Evolutionary conservation across 2,888 invertebrate species (phyloP), one percentile per base, ranked within the genome.

Genomic region (Polyommatus iphigenia): DNA sequence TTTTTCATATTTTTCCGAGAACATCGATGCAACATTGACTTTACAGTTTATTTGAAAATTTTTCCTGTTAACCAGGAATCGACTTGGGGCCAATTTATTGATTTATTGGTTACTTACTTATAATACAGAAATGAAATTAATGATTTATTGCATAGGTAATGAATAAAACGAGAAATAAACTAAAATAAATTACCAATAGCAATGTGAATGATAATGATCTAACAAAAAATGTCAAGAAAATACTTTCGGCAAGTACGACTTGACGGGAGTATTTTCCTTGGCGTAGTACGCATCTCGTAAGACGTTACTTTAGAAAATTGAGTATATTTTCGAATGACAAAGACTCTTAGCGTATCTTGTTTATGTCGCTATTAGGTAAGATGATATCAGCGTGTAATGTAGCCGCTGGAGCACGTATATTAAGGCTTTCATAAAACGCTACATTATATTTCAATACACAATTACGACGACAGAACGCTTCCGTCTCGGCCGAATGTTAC

Each of bases 271-370:
- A 18, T 54, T 54, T 46, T 54, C 67, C 67, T 1, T 67, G 29
- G 67, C 67, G 67, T 67, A 24, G 67, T 67, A 67, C 29, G 29
- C 67, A 29, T 29, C 29, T 29, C 67, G 29, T 67, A 29, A 62
- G 29, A 67, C 2, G 41, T 32, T 46, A 73, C 73, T 73, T 41
- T 46, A 73, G 46, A 73, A 80, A 81, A 82, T 82, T 80, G 79
- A 77, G 77, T 80, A 80, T 80, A 80, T 80, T 77, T 77, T 78
- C 78, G 76, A 80, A 80, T 79, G 79, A 82, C 81, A 82, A 83
- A 83, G 82, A 80, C 80, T 78, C 79, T 81, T 79, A 73, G 79
- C 79, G 77, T 81, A 81, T 80, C 80, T 82, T 83, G 79, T 80
- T 79, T 77, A 78, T 78, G 79, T 76, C 80, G 79, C 78, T 80